Conservation (phyloP, 2,888 invertebrate species). For the Syrphus vitripennis region DNA sequence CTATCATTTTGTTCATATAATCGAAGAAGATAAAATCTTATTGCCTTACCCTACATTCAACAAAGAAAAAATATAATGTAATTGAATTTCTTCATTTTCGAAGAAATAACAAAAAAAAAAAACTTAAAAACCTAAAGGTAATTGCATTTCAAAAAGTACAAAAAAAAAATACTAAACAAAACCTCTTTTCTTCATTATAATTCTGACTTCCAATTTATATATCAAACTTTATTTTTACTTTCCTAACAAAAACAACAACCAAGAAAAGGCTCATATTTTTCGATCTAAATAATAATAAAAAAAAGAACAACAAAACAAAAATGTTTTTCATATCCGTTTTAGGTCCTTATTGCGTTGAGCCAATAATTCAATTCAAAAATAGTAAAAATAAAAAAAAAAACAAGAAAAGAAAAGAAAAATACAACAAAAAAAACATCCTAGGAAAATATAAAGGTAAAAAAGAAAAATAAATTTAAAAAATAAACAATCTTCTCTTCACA, state of each 20-base stretch:
- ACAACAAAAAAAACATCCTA: neutral
- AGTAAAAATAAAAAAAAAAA: neutral
- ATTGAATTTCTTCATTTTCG: constrained; percentile 1
- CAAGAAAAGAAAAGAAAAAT: neutral
- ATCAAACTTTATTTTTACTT: constrained; percentile 18
- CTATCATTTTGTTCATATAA: neutral
- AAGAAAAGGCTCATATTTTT: constrained; percentile 22
- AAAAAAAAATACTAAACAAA: constrained; percentile 11
- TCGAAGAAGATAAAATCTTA: constrained; percentile 6
- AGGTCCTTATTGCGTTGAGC: constrained; percentile 58
- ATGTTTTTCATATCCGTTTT: constrained; percentile 47
- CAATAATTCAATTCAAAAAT: constrained; percentile 67
- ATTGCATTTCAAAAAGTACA: constrained; percentile 41
- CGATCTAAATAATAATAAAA: constrained; percentile 38
- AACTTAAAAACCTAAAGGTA: neutral
- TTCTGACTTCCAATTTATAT: constrained; percentile 50
- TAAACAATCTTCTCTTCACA: constrained; percentile 44
- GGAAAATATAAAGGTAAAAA: neutral
- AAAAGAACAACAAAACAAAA: neutral
- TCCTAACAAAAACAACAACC: neutral
- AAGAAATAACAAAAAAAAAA: neutral
- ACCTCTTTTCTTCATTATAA: constrained; percentile 25
- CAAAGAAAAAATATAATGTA: neutral
- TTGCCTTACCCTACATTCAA: neutral
- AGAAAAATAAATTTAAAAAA: neutral